Evolutionary conservation across 2,888 invertebrate species (phyloP).

Genomic region (Macrophya alboannulata): DNA sequence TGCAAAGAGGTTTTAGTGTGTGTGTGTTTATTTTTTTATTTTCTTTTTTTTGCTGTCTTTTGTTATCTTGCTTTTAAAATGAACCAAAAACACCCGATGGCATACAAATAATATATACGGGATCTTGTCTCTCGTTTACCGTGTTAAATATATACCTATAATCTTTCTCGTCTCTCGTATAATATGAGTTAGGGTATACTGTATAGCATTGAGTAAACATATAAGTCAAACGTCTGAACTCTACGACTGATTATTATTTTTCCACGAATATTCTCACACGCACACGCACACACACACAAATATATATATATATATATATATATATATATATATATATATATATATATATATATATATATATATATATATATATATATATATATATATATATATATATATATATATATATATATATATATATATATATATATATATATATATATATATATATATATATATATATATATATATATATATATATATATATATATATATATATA

Average conservation of each 20-base stretch:
- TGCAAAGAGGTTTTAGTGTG: slow-evolving; percentile 4
- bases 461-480: too few species aligned
- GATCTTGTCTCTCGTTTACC: neutral
- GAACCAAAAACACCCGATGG: slow-evolving; percentile 28
- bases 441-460: too few species aligned
- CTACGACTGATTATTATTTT: slow-evolving; percentile 15
- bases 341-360: too few species aligned
- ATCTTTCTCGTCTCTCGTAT: slow-evolving; percentile 23
- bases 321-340: too few species aligned
- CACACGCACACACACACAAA: too few species aligned
- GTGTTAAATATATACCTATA: slow-evolving; percentile 6
- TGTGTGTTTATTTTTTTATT: neutral
- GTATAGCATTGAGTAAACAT: slow-evolving; percentile 18
- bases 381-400: too few species aligned
- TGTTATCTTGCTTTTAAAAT: slow-evolving; percentile 34
- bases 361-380: too few species aligned
- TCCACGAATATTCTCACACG: neutral
- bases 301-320: too few species aligned
- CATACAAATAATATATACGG: slow-evolving; percentile 12
- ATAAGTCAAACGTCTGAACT: slow-evolving; percentile 31
- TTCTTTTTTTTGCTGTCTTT: slow-evolving; percentile 20
- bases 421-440: too few species aligned
- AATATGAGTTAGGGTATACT: neutral
- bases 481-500: too few species aligned
- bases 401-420: too few species aligned